Conservation (phyloP, 2,113 vertebrate species). For the Gallinago media region DNA sequence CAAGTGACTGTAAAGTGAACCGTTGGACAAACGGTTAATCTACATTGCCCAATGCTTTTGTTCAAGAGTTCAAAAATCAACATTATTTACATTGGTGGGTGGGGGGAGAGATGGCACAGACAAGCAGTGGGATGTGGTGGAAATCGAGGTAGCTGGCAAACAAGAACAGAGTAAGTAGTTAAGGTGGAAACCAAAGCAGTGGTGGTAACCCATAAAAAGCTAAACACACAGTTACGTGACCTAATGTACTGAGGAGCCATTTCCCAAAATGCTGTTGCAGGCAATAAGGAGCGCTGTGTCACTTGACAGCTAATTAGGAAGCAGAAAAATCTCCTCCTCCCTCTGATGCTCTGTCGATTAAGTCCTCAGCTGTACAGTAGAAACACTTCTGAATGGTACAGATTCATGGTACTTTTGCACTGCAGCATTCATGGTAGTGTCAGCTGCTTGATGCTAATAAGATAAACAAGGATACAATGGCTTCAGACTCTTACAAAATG, state of each 20-base stretch:
- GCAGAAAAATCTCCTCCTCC: background rate
- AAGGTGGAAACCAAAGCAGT: background rate
- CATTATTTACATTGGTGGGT: background rate
- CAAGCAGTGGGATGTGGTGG: background rate
- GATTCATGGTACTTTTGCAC: background rate
- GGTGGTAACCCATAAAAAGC: background rate
- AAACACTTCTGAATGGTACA: background rate
- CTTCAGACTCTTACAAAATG: background rate
- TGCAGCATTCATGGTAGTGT: background rate
- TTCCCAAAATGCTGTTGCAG: background rate
- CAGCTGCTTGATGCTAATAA: slow-evolving; percentile 17
- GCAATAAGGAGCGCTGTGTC: background rate
- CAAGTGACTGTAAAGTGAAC: background rate
- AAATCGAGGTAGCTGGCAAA: background rate
- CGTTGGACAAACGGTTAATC: background rate
- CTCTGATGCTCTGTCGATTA: background rate
- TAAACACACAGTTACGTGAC: background rate
- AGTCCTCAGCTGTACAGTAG: background rate
- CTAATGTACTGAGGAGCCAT: background rate
- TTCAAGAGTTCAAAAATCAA: background rate
- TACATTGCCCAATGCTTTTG: background rate
- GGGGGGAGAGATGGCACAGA: no score
- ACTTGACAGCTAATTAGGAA: slow-evolving; percentile 35
- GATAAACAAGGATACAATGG: background rate
- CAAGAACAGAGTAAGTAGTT: background rate